Base-by-base conservation (phyloP, 2,888 invertebrate species). In the Hydrotaea diabolus region DNA sequence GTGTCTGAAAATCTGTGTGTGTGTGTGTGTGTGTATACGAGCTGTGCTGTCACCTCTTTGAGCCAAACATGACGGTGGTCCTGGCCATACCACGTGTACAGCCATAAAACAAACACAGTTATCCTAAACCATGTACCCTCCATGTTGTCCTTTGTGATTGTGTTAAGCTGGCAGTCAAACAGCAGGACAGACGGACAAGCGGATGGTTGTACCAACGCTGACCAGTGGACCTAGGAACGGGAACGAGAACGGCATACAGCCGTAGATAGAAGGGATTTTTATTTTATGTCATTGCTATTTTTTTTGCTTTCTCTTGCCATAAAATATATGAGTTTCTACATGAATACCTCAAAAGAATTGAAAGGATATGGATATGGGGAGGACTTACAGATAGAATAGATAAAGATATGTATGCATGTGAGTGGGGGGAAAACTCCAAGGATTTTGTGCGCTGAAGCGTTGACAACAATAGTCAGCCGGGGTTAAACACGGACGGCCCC, bases 291-390 rank as follows among this genome's bases (percentile, higher is more conserved):
- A n/a, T n/a, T 59, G 11, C 3, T 31, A 7, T 31, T 59, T 36
- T 64, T 36, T 36, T 1, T 36, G 57, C 36, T 64, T n/a, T 64
- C 43, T 66, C 21, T 39, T 11, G 69, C 69, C 69, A 69, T 69
- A 69, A 69, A 69, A 69, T 69, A 69, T 69, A 69, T 69, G 69
- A 69, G 69, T 69, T 69, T 69, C 69, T 69, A 46, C 69, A 46
- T 69, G 69, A 69, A 69, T 69, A 69, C 69, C 69, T 69, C 43
- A 69, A 23, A 19, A 43, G 69, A 69, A 69, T 69, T 46, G 69
- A 69, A 69, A 46, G 69, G 69, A 69, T 69, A 23, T 69, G 43
- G 69, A 46, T 69, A 69, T 46, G 69, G 69, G 46, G n/a, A 43
- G 69, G 69, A 69, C 46, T 69, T 69, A 69, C 46, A 69, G 23